Base-by-base conservation (phyloP, 2,888 invertebrate species). In the Heliconius aoede region DNA sequence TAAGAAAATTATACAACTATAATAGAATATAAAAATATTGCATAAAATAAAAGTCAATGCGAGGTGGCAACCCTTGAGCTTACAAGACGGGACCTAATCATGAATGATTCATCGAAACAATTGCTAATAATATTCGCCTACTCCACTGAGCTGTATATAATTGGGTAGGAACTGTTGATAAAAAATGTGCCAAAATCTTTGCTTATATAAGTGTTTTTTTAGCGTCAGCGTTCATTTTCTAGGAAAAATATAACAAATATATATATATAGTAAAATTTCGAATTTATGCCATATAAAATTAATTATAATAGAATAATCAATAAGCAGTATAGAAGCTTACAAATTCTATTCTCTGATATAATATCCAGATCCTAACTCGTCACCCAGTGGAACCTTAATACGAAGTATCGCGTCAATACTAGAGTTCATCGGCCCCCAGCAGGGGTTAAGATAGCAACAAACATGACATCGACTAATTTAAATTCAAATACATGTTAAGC, bases 351-450 rank as follows among this genome's bases (percentile, higher is more conserved):
- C 46, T 46, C 46, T 5, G 46, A 46, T 18, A 15, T 46, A 46
- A 18, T 46, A 28, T 46, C 46, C 3, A 68, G 28, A 46, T 68
- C 68, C 68, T 51, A 30, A 9, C 40, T 26, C 61, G 51, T 69
- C 55, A 69, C 30, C 28, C 15, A 7, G 18, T 72, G 36, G 51
- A 71, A 71, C 69, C 71, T 71, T 71, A 36, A 72, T 64, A 76
- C 64, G 40, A 30, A 13, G 67, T 65, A 76, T 73, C 72, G 55
- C 64, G 30, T 68, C 73, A 68, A 74, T 64, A 61, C 65, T 67
- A 73, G 73, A 78, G 80, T 73, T 78, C 80, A 78, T 81, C 78
- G 84, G 85, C 84, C 85, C 85, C 82, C 85, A 84, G 85, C 84
- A 84, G 84, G 86, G 86, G 80, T 80, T 80, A 74, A 73, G 75